Conservation (phyloP, 2,888 invertebrate genomes). For the Nemurella pictetii region DNA sequence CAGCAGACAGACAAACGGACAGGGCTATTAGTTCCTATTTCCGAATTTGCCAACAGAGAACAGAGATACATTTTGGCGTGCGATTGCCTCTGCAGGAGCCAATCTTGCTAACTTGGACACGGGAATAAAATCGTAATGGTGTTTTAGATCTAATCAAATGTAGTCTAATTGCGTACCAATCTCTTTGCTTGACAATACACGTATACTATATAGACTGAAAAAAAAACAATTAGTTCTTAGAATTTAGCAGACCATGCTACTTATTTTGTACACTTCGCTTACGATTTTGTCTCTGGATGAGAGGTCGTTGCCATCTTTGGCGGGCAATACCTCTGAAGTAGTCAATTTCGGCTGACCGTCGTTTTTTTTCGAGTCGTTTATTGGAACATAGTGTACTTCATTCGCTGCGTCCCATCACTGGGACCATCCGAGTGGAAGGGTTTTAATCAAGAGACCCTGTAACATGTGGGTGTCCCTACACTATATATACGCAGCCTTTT, state of each 20-base stretch:
- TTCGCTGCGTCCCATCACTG: conserved; percentile 10
- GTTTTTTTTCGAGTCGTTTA: not conserved
- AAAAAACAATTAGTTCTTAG: too few relatives aligned
- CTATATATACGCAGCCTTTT: not conserved
- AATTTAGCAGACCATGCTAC: too few relatives aligned
- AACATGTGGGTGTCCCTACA: conserved; percentile 2
- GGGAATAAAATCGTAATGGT: not conserved
- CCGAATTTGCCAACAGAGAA: too few relatives aligned
- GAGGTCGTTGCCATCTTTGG: too few relatives aligned
- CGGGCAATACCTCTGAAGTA: not conserved
- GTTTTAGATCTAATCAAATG: not conserved
- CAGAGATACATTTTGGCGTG: not conserved
- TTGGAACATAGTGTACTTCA: not conserved
- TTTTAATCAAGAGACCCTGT: conserved; percentile 32
- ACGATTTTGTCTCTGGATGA: too few relatives aligned
- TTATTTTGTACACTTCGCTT: too few relatives aligned
- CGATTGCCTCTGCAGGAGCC: not conserved
- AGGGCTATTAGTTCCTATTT: not conserved
- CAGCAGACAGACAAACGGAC: not conserved
- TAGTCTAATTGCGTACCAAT: not conserved
- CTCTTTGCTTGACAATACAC: not conserved
- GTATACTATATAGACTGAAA: too few relatives aligned
- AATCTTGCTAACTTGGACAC: not conserved
- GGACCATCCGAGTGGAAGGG: conserved; percentile 29
- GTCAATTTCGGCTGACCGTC: not conserved